Evolutionary conservation across 2,888 invertebrate genomes (phyloP).

Genomic region (Dastarcus helophoroides): DNA sequence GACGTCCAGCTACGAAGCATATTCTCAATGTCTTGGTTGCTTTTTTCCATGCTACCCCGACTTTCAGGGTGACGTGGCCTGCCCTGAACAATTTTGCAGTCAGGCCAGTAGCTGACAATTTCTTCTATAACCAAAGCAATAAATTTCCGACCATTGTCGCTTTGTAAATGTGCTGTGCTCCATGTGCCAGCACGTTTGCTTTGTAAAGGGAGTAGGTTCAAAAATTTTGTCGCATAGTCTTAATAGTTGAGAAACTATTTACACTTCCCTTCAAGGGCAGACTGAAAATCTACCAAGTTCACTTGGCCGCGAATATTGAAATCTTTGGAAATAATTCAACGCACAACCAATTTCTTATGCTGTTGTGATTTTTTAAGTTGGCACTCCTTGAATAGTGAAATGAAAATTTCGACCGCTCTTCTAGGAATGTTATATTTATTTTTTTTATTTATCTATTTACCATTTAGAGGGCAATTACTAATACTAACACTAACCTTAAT

Average conservation of each 20-base stretch:
- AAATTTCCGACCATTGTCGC: slow-evolving; percentile 4
- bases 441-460: no score
- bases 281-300: slow-evolving; percentile 5
- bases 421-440: slow-evolving; percentile 4
- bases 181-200: slow-evolving; percentile 1
- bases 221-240: slow-evolving; percentile 5
- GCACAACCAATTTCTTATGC: background rate
- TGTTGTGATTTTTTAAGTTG: background rate
- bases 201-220: slow-evolving; percentile 3
- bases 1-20: background rate
- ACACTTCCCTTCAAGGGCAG: slow-evolving; percentile 3
- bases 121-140: background rate
- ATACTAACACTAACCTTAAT: no score
- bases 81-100: slow-evolving; percentile 1
- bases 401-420: slow-evolving; percentile 3
- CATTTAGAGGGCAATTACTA: no score
- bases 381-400: slow-evolving; percentile 1
- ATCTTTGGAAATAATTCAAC: slow-evolving; percentile 1
- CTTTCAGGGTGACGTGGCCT: slow-evolving; percentile 1
- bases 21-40: slow-evolving; percentile 1
- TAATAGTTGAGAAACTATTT: slow-evolving; percentile 7
- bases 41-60: slow-evolving; percentile 2
- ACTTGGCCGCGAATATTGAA: slow-evolving; percentile 2
- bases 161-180: slow-evolving; percentile 3
- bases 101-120: background rate